These are phyloP conservation scores for Passerculus sandwichensis DNA, from an alignment of 2,797 vertebrate genomes.

Conservation along the genomic window DNA sequence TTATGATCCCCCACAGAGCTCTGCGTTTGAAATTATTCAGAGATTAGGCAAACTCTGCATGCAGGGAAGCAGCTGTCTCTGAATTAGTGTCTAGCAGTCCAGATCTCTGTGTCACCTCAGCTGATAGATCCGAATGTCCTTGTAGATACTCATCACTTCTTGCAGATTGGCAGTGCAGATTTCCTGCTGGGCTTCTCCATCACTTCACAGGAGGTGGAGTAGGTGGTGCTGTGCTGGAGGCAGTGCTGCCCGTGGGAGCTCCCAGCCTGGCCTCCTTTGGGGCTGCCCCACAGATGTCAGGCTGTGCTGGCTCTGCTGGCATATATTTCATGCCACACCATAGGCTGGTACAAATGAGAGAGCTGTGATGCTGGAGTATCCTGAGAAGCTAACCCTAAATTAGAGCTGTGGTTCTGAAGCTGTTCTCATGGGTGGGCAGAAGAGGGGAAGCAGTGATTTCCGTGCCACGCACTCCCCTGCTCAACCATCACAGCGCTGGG, in stretches of 20 bases:
- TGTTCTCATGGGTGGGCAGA: neutral
- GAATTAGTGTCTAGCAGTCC: neutral
- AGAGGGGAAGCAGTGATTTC: neutral
- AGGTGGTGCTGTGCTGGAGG: too few species aligned
- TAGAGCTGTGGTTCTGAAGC: slow-evolving; percentile 10
- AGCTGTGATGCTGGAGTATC: neutral
- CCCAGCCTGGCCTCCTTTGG: neutral
- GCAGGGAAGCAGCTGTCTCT: neutral
- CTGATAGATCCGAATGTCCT: neutral
- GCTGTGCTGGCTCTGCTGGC: neutral
- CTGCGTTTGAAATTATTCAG: neutral
- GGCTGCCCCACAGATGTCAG: neutral
- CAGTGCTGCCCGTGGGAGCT: neutral
- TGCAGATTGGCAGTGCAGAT: neutral
- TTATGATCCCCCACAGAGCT: neutral
- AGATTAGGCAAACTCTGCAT: neutral
- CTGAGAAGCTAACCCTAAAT: slow-evolving; percentile 9
- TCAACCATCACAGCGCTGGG: neutral
- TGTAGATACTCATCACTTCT: neutral
- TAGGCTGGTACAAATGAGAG: neutral
- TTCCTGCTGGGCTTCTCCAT: neutral
- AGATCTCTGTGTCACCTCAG: neutral
- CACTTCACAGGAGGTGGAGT: neutral
- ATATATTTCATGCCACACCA: neutral
- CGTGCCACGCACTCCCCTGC: neutral